Conservation (phyloP, 2,888 invertebrate species). For the Drosophila histrio region DNA sequence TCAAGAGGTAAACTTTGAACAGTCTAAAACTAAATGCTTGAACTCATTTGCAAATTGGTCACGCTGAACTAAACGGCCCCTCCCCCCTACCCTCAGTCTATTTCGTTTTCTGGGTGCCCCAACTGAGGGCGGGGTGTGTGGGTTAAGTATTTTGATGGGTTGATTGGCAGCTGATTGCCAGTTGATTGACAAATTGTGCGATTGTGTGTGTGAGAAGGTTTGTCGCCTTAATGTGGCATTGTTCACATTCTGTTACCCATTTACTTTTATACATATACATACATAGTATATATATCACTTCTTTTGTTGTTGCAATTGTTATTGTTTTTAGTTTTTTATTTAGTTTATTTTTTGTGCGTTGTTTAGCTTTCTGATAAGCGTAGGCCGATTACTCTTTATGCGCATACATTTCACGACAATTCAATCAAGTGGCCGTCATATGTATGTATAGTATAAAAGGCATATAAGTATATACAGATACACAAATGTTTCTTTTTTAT, state of each 20-base stretch:
- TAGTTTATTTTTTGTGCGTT: slow-evolving; percentile 14
- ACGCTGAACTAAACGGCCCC: slow-evolving; percentile 28
- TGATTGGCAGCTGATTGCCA: slow-evolving; percentile 68
- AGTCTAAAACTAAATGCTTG: slow-evolving; percentile 21
- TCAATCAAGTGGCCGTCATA: slow-evolving; percentile 49
- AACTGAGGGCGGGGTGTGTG: slow-evolving; percentile 2
- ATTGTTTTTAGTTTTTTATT: slow-evolving; percentile 13
- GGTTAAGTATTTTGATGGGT: slow-evolving; percentile 16
- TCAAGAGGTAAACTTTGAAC: background rate
- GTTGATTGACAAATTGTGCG: slow-evolving; percentile 66
- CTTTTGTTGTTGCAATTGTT: background rate
- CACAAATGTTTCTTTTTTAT: slow-evolving; percentile 2
- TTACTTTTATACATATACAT: slow-evolving; percentile 17
- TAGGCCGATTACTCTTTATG: slow-evolving; percentile 38
- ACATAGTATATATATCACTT: slow-evolving; percentile 1
- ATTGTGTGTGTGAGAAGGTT: slow-evolving; percentile 40
- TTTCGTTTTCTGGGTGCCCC: slow-evolving; percentile 1
- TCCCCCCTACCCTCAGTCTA: background rate
- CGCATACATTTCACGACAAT: slow-evolving; percentile 50
- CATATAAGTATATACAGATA: background rate
- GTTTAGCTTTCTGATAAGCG: slow-evolving; percentile 50
- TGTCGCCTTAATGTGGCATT: slow-evolving; percentile 37
- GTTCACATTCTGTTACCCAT: slow-evolving; percentile 29
- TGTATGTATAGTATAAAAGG: too few relatives aligned
- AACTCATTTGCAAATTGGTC: slow-evolving; percentile 60